Evolutionary conservation across 2,888 invertebrate genomes (phyloP).

Genomic region (Gonocerus acuteangulatus): DNA sequence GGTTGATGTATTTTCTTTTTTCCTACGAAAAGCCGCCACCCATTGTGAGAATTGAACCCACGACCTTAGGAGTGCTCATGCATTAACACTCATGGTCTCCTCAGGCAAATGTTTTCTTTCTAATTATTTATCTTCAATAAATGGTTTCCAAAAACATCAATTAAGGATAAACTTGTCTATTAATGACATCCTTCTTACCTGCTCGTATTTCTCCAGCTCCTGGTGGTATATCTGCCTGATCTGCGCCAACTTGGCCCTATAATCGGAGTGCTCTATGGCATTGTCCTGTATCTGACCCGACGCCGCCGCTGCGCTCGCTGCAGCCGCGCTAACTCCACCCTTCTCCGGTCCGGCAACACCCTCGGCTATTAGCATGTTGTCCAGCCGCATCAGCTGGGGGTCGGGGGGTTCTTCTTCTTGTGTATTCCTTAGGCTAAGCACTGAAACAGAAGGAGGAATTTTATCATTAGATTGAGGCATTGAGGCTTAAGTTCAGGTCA

Average conservation of each 20-base stretch:
- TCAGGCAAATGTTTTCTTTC: too few relatives aligned
- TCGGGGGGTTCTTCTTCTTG: slow-evolving; percentile 98
- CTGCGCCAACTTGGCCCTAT: slow-evolving; percentile 95
- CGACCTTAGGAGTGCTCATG: too few relatives aligned
- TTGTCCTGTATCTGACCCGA: slow-evolving; percentile 75
- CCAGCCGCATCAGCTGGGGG: slow-evolving; percentile 94
- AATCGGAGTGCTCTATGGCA: slow-evolving; percentile 98
- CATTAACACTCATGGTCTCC: too few relatives aligned
- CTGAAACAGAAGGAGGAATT: slow-evolving; percentile 46
- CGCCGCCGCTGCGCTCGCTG: slow-evolving; percentile 80
- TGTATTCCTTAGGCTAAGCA: slow-evolving; percentile 87
- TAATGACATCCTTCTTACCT: slow-evolving; percentile 56
- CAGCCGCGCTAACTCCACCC: slow-evolving; percentile 79
- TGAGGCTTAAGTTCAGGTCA: too few relatives aligned
- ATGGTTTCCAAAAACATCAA: too few relatives aligned
- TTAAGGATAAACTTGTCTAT: too few relatives aligned
- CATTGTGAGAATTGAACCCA: too few relatives aligned
- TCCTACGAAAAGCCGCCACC: too few relatives aligned
- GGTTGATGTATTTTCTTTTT: too few relatives aligned
- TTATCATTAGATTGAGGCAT: too few relatives aligned
- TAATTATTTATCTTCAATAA: too few relatives aligned
- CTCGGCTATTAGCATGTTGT: slow-evolving; percentile 98
- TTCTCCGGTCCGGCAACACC: slow-evolving; percentile 95
- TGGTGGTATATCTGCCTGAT: slow-evolving; percentile 98
- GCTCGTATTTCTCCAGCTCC: slow-evolving; percentile 98